Base-by-base conservation (phyloP, 2,797 vertebrate species). In the Cichlasoma orientale region DNA sequence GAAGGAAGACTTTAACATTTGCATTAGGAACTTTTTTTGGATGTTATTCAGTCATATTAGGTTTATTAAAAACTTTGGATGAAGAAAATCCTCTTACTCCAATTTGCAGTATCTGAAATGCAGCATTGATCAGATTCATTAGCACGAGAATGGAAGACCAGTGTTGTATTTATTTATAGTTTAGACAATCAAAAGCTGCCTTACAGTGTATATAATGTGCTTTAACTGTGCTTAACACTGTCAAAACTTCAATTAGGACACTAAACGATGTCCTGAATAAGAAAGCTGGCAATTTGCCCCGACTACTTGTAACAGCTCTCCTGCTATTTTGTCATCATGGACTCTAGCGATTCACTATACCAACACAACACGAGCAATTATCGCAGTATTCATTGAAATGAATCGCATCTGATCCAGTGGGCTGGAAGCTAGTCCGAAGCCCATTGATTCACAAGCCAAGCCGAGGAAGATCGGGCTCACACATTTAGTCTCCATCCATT, bases 391-490 rank as follows among this genome's bases (percentile, higher is more conserved):
- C 83, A 86, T 31, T 69, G 76, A 52, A 84, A 78, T 70, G 47
- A 86, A 81, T 75, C 80, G 44, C 73, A 75, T 87, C 76, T 72
- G 87, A 89, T 72, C 89, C 79, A 86, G 50, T 77, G 82, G 70
- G 74, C 80, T 88, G 89, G 85, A 92, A 91, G 86, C 78, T 53
- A 50, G 77, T 89, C 76, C 72, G 59, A 72, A 70, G 73, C 68
- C 31, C 31, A 33, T 33, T 33, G 31, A 33, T 33, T 33, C 31
- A 33, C 2, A 33, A 33, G 31, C 31, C 31, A 61, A 86, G 83
- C 83, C 69, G 84, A 79, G 86, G 85, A 86, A 91, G 88, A 89
- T 88, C 74, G 41, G 75, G 83, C 83, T 86, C 76, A 89, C 77
- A 86, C 72, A 56, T 76, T 78, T 78, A 69, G 66, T 80, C 82